These are phyloP conservation scores for Umimayanthus kanabou DNA, from an alignment of 92 coral and sea anemone species.

Conservation along the genomic window DNA sequence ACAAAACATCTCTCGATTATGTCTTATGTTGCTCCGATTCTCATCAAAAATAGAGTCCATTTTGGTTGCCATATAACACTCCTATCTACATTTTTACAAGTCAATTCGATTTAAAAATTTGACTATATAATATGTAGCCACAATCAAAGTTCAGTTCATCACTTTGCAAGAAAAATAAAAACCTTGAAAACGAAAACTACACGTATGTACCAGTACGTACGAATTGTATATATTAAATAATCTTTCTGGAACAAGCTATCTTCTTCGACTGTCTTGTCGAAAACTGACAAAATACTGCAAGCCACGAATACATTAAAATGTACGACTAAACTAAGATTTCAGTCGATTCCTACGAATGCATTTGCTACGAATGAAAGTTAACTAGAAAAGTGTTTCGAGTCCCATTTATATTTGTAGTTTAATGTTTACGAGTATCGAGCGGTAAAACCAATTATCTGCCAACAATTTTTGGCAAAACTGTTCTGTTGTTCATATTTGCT, in stretches of 20 bases:
- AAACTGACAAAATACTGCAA: neutral
- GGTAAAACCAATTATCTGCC: slow-evolving; percentile 68
- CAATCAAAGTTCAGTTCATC: slow-evolving; percentile 20
- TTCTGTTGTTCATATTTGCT: slow-evolving; percentile 76
- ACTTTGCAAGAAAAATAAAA: neutral
- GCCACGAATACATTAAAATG: neutral
- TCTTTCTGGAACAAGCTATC: slow-evolving; percentile 5
- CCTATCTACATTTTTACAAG: slow-evolving; percentile 33
- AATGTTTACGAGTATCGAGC: neutral
- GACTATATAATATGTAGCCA: slow-evolving; percentile 4
- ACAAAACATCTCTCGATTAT: neutral
- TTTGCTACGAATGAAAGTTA: slow-evolving; percentile 36
- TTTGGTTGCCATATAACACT: neutral
- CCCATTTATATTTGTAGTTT: neutral
- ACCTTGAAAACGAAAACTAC: neutral
- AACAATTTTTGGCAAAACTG: slow-evolving; percentile 98
- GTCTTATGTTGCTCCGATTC: slow-evolving; percentile 7
- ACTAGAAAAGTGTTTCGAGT: neutral
- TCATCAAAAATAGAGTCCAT: slow-evolving; percentile 16
- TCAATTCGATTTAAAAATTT: slow-evolving; percentile 22
- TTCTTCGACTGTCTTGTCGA: neutral
- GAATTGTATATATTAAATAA: neutral
- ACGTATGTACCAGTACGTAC: neutral
- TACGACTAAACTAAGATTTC: neutral
- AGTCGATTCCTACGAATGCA: neutral